Percentiles rank a stretch among this genome's conserved stretches.
These are phyloP conservation scores for Gila orcuttii DNA, from an alignment of 2,113 vertebrate species.

Conservation along the genomic window DNA sequence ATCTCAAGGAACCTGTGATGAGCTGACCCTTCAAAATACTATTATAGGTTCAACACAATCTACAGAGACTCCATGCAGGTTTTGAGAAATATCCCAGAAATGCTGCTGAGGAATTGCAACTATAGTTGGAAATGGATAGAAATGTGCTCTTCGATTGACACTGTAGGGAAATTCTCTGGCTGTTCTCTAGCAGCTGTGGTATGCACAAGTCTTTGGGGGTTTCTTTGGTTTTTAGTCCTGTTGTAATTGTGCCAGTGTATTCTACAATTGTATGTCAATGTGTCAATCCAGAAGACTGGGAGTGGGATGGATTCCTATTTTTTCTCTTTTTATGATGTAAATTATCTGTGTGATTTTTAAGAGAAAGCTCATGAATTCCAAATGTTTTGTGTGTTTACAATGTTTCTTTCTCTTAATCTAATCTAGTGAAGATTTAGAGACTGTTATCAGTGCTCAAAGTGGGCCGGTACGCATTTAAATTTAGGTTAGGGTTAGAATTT, in stretches of 20 bases:
- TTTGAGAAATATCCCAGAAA: conserved; percentile 1
- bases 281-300: conserved; percentile 47
- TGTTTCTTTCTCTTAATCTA: conserved; percentile 33
- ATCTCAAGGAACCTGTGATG: background rate
- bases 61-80: background rate
- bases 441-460: background rate
- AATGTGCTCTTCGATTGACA: conserved; percentile 49
- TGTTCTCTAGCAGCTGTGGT: conserved; percentile 65
- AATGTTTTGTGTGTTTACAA: conserved; percentile 56
- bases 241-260: conserved; percentile 61
- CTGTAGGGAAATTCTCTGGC: conserved; percentile 60
- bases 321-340: conserved; percentile 61
- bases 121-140: conserved; percentile 51
- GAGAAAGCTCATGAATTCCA: conserved; percentile 64
- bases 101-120: conserved; percentile 51
- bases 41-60: background rate
- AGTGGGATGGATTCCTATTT: conserved; percentile 57
- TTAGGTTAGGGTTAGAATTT: too few relatives aligned
- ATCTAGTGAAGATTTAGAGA: conserved; percentile 7
- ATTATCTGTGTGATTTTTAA: conserved; percentile 58
- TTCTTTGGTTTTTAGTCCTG: conserved; percentile 63
- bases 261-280: conserved; percentile 61
- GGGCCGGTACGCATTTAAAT: too few relatives aligned
- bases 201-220: conserved; percentile 62
- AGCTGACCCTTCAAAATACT: background rate